Evolutionary conservation across 1,140 invertebrate genomes (phyloP), one percentile per base, ranked within the genome.

Genomic region (Lasioglossum baleicum): DNA sequence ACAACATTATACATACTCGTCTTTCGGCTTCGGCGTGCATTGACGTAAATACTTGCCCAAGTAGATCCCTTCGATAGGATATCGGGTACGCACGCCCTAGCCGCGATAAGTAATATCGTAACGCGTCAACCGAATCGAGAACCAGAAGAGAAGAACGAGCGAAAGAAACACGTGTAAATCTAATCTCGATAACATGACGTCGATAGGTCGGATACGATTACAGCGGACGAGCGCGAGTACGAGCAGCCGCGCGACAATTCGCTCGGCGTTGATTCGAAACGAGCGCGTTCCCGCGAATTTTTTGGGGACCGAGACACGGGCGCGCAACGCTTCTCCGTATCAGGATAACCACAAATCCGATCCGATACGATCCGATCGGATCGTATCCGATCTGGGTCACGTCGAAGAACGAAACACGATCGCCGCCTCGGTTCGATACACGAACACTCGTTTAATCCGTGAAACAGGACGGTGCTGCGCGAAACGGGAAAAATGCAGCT

Each of bases 261-360:
- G 64, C 11, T 26, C n/a, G 42, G 11, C n/a, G 65, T n/a, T 35
- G 42, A 64, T 73, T 56, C 35, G 64, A 66, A 67, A 67, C 35
- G 53, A 40, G 15, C 2, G 17, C 8, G 15, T 42, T n/a, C 56
- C 17, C 8, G 7, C 15, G 58, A 22, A 31, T 58, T 77, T 72
- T 76, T 75, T 31, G 69, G 58, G 53, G 53, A 61, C 22, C 53
- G 22, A 70, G 15, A 35, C 5, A 35, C 35, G 35, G 35, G 35
- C 35, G 35, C 35, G 51, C 42, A 31, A 48, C 15, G 69, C 22
- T 51, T 48, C 72, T 65, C 60, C 63, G 63, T 63, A 26, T 85
- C 40, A 58, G 42, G 82, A 83, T 78, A 82, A 87, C 68, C 83
- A 80, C 85, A 82, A 72, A 80, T 77, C 72, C 58, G 74, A 87